Base-by-base conservation (phyloP, 2,113 vertebrate genomes). In the Petroica traversi region DNA sequence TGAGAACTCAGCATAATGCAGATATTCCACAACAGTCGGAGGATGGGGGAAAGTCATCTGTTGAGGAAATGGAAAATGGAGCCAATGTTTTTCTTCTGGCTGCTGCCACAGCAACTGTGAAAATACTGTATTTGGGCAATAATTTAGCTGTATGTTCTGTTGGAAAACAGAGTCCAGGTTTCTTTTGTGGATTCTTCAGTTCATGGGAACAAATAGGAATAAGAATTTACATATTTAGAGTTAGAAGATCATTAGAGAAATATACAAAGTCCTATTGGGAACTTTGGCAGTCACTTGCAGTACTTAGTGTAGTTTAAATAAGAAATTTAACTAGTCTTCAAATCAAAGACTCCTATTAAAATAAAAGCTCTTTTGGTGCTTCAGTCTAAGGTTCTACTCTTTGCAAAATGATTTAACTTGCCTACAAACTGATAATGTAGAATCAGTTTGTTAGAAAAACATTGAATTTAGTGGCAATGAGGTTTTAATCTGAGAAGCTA, bases 101-200 rank as follows among this genome's bases (percentile, higher is more conserved):
- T 91, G 63, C 67, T 95, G 28, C 85, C 43, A 28, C 79, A 67
- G 63, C 88, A 88, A 31, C 26, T 46, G 33, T 28, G 51, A 34
- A 73, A 88, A 66, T 41, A 8, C 40, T 68, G 7, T 40, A 19
- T 63, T 79, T 88, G 58, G 19, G 38, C 34, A 69, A 19, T 12
- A 61, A 48, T 87, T 78, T 58, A 72, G 22, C 45, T 68, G 31
- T 40, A 8, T 36, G 23, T n/a, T 82, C 48, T 14, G 31, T 2
- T 79, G 36, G 43, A 85, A 87, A 91, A 26, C 15, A 78, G 52
- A 75, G 25, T 51, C 31, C 29, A 24, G 4, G 15, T 74, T 91
- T 92, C 48, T 79, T 34, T 38, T 67, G 58, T 68, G 29, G 7
- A 55, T 59, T 78, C 48, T 92, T 51, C n/a, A n/a, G 14, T 40